Conservation (phyloP, 2,113 vertebrate species). For the Arvicanthis niloticus region DNA sequence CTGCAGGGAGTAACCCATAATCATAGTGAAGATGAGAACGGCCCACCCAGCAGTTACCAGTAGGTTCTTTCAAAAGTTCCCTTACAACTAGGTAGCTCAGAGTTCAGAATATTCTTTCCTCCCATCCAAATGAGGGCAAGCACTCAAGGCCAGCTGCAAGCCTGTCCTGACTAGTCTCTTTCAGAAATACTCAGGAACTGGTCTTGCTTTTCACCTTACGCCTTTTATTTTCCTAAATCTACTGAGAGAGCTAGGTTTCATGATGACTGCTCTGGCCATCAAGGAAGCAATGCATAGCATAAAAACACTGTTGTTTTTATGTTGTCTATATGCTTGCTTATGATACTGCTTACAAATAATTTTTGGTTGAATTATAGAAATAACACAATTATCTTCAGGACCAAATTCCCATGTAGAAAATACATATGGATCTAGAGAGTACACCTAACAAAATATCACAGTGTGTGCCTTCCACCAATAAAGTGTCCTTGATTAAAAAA, state of each 20-base stretch:
- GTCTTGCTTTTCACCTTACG: background rate
- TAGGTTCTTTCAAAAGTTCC: background rate
- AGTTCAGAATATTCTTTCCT: background rate
- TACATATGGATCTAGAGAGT: background rate
- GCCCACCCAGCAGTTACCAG: background rate
- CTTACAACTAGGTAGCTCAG: background rate
- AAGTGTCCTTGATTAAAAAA: background rate
- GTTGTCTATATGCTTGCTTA: background rate
- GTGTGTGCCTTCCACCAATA: background rate
- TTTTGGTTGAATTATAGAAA: background rate
- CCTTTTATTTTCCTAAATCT: background rate
- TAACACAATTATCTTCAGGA: constrained; percentile 15
- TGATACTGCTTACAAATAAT: background rate
- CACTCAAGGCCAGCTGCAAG: background rate
- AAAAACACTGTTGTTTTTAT: background rate
- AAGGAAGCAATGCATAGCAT: background rate
- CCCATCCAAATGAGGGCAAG: background rate
- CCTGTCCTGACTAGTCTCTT: background rate
- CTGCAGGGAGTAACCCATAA: background rate
- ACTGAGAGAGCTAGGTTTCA: background rate
- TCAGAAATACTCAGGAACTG: background rate
- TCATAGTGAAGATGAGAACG: background rate
- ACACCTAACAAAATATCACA: background rate
- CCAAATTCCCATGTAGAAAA: background rate
- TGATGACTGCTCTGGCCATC: background rate